A percentile compares a stretch with the other conserved stretches of the same genome.
Evolutionary conservation across 2,888 invertebrate genomes (phyloP).

Genomic region (Perizoma affinitatum): DNA sequence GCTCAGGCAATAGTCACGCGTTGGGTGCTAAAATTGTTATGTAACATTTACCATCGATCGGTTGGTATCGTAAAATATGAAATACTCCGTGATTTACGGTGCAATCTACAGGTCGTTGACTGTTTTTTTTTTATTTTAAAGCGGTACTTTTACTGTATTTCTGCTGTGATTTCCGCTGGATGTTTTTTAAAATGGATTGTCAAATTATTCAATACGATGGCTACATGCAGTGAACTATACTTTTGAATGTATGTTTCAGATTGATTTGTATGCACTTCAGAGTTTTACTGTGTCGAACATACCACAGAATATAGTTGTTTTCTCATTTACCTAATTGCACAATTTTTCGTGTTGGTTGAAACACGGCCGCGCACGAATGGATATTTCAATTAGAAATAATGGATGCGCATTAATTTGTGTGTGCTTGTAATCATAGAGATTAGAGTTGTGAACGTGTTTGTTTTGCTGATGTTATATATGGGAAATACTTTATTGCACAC

Average conservation of each 20-base stretch:
- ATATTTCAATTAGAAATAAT: too few species aligned
- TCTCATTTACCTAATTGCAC: background rate
- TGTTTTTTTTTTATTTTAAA: slow-evolving; percentile 47
- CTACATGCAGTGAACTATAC: slow-evolving; percentile 17
- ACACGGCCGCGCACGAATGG: too few species aligned
- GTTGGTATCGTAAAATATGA: slow-evolving; percentile 44
- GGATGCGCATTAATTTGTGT: too few species aligned
- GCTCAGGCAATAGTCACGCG: slow-evolving; percentile 25
- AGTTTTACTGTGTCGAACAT: background rate
- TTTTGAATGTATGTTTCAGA: slow-evolving; percentile 12
- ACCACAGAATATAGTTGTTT: background rate
- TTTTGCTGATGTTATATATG: too few species aligned
- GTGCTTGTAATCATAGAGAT: too few species aligned
- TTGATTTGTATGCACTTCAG: background rate
- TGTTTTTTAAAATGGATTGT: slow-evolving; percentile 25
- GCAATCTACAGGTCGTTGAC: slow-evolving; percentile 41
- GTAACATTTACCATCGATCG: slow-evolving; percentile 31
- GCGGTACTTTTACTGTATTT: slow-evolving; percentile 24
- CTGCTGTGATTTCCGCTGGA: slow-evolving; percentile 25
- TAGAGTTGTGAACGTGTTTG: too few species aligned
- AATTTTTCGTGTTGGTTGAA: background rate
- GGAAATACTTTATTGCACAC: too few species aligned
- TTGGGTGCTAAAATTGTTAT: slow-evolving; percentile 43
- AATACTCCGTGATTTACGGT: slow-evolving; percentile 37
- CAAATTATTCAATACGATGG: slow-evolving; percentile 21